These are phyloP conservation scores for Planococcus citri DNA, from an alignment of 1,140 invertebrate genomes.

Conservation along the genomic window DNA sequence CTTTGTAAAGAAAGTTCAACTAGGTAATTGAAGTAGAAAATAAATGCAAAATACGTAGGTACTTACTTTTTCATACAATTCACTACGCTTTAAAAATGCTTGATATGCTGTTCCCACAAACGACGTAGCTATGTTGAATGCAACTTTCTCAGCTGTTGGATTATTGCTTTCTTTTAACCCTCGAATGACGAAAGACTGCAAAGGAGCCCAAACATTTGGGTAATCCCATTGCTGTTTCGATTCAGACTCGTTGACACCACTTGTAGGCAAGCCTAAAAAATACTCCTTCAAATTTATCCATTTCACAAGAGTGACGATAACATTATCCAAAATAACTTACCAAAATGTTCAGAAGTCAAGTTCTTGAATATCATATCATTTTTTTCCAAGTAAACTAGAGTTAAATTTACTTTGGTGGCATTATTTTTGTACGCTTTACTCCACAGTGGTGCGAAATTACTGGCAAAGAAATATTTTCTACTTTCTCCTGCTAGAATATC, in stretches of 20 bases:
- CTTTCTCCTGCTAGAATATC: slow-evolving; percentile 15
- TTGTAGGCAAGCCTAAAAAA: no score
- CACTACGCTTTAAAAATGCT: slow-evolving; percentile 37
- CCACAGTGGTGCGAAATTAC: slow-evolving; percentile 59
- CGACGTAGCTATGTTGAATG: slow-evolving; percentile 40
- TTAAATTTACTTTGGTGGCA: background rate
- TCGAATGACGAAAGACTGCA: slow-evolving; percentile 55
- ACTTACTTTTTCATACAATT: slow-evolving; percentile 75
- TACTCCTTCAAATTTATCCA: no score
- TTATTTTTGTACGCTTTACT: background rate
- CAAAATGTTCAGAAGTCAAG: background rate
- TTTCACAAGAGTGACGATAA: no score
- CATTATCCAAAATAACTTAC: slow-evolving; percentile 10
- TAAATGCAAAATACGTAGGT: no score
- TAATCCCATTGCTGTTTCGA: slow-evolving; percentile 77
- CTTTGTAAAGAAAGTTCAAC: no score
- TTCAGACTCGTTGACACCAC: slow-evolving; percentile 51
- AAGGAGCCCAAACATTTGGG: slow-evolving; percentile 73
- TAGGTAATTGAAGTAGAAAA: no score
- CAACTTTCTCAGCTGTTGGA: slow-evolving; percentile 36
- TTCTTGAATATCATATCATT: slow-evolving; percentile 11
- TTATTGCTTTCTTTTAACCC: slow-evolving; percentile 38
- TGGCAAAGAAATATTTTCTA: slow-evolving; percentile 52
- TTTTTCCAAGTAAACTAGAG: slow-evolving; percentile 6
- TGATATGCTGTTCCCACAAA: slow-evolving; percentile 46